phyloP scores from a whole-genome alignment of 2,888 invertebrate species.

The Rhogogaster chlorosoma region DNA sequence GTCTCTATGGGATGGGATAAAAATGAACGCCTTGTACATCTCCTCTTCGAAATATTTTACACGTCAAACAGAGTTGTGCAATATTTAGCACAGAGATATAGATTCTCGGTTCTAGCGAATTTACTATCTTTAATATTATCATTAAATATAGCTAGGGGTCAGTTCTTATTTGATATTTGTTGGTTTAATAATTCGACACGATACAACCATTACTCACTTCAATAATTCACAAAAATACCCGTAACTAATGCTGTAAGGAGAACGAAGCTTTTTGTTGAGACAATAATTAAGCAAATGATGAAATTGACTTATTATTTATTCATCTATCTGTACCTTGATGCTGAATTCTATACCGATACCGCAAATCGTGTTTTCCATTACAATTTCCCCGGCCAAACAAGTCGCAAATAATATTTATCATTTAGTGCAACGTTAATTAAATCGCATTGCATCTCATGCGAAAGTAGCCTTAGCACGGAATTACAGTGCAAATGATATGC shows the following conservation, averaged over 20 bases:
- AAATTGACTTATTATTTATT: not conserved
- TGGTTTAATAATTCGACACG: not conserved
- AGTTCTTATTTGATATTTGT: not conserved
- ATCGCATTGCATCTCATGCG: not conserved
- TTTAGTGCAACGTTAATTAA: slow-evolving; percentile 19
- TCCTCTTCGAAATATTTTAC: not conserved
- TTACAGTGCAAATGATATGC: slow-evolving; percentile 40
- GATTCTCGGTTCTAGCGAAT: not conserved
- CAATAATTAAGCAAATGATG: not conserved
- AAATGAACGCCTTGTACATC: not conserved
- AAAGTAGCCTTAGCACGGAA: slow-evolving; percentile 1
- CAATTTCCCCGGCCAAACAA: not conserved
- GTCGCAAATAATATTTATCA: slow-evolving; percentile 6
- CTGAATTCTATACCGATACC: not conserved
- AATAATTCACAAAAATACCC: not conserved
- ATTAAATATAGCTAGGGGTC: not conserved
- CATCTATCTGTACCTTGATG: not conserved
- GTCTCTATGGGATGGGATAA: not conserved
- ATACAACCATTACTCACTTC: not conserved
- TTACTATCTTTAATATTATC: not conserved
- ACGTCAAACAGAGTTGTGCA: not conserved
- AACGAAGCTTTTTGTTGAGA: not conserved
- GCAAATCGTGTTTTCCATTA: not conserved
- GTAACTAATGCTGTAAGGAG: not conserved
- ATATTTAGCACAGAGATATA: not conserved